These are phyloP conservation scores for Decapterus maruadsi DNA, from an alignment of 2,797 vertebrate species.

Conservation along the genomic window DNA sequence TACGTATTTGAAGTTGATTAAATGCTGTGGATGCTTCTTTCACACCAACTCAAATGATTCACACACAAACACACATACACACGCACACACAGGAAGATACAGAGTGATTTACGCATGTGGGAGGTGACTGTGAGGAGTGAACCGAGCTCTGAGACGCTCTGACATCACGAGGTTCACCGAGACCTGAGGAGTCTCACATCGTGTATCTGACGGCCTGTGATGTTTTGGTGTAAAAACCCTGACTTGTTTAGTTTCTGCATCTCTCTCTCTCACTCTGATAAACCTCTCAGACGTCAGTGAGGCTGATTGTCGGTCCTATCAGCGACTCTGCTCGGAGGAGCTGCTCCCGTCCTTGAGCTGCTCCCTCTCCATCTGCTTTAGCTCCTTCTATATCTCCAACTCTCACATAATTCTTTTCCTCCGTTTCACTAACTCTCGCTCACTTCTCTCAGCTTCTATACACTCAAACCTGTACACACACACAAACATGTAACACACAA, in stretches of 20 bases:
- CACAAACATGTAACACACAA: conserved; percentile 44
- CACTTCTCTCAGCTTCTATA: conserved; percentile 12
- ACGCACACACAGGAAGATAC: conserved; percentile 5
- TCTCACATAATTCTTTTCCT: conserved; percentile 1
- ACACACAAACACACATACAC: neutral
- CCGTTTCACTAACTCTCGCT: conserved; percentile 16
- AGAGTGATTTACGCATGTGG: conserved; percentile 39
- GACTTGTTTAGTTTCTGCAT: conserved; percentile 35
- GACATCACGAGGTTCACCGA: conserved; percentile 53
- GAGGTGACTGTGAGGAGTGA: conserved; percentile 38
- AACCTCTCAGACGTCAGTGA: conserved; percentile 54
- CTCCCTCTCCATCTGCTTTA: conserved; percentile 39
- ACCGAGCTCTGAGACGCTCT: conserved; percentile 35
- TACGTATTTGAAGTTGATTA: neutral
- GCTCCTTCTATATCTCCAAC: conserved; percentile 24
- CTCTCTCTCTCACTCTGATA: conserved; percentile 41
- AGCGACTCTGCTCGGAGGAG: conserved; percentile 19
- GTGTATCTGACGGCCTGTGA: conserved; percentile 28
- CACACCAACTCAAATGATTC: neutral
- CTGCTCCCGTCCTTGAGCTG: conserved; percentile 63
- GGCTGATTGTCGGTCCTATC: conserved; percentile 36
- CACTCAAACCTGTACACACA: conserved; percentile 40
- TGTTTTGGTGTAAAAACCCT: conserved; percentile 34
- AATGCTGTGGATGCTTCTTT: neutral
- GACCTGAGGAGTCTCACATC: conserved; percentile 30